Base-by-base conservation (phyloP, 2,113 vertebrate species). In the Theropithecus gelada region DNA sequence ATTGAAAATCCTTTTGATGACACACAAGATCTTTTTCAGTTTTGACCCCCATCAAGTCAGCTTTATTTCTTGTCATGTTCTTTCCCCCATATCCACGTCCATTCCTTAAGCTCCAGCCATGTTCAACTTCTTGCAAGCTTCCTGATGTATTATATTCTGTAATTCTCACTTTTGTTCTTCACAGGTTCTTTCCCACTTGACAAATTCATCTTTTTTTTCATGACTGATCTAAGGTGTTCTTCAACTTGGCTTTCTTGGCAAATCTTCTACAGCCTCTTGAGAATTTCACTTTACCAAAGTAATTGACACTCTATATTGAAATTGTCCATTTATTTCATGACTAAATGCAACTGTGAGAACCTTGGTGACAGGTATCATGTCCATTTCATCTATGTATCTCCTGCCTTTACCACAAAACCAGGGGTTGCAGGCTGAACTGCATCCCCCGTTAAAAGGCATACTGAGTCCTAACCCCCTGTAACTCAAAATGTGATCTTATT, bases 401-500 rank as follows among this genome's bases (percentile, higher is more conserved):
- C 81, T 76, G 12, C 2, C 10, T 94, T 97, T 70, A 78, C 72
- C 32, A 35, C 5, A 6, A 73, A 57, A 80, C 23, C 73, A 81
- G 81, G n/a, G 35, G 35, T 9, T 66, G 50, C 10, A 5, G 7
- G 9, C 38, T n/a, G 13, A 73, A 89, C 25, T 16, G 48, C 10
- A 6, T 13, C 18, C 18, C 0, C 1, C 7, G 6, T 22, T 11
- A 27, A 75, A 94, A 38, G 2, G 3, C 23, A 18, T 9, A 3
- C 30, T 59, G 32, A 70, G 72, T 23, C 32, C 45, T 78, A 32
- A 76, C 11, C 8, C 18, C 4, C 40, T 55, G 3, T 12, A 45
- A 10, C 7, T 76, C 70, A 57, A 23, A 50, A 50, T 16, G 14
- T 59, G 17, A 27, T n/a, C 17, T 35, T 59, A 83, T 83, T 75